These are phyloP conservation scores for Heliconius aoede DNA, from an alignment of 2,888 invertebrate species.

Conservation along the genomic window DNA sequence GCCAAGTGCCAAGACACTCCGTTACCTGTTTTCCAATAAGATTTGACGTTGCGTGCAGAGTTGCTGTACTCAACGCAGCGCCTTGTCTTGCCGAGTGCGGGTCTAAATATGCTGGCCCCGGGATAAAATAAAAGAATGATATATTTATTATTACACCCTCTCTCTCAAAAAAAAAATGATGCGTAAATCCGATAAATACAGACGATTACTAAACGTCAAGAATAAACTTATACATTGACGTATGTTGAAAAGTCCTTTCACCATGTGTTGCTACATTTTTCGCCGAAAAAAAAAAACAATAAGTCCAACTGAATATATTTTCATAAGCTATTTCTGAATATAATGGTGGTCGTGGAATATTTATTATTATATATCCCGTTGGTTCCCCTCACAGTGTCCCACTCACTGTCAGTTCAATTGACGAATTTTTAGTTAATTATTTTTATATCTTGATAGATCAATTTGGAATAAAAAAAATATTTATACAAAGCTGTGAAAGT, in stretches of 20 bases:
- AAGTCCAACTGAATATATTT: slow-evolving; percentile 44
- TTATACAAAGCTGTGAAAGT: background rate
- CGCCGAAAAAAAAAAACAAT: slow-evolving; percentile 41
- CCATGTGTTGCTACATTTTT: slow-evolving; percentile 46
- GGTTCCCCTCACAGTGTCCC: no score
- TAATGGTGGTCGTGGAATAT: slow-evolving; percentile 12
- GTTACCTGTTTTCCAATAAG: background rate
- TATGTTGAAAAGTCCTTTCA: slow-evolving; percentile 58
- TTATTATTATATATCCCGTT: slow-evolving; percentile 12
- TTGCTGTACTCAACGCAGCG: background rate
- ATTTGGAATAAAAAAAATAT: background rate
- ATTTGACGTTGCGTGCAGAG: background rate
- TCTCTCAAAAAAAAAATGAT: background rate
- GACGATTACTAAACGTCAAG: background rate
- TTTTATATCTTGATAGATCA: background rate
- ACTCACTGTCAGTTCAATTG: no score
- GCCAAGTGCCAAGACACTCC: no score
- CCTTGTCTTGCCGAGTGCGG: background rate
- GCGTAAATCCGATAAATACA: background rate
- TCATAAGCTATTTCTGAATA: slow-evolving; percentile 38
- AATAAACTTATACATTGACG: slow-evolving; percentile 28
- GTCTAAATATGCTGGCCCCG: background rate
- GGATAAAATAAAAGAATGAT: background rate
- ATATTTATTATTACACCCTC: background rate
- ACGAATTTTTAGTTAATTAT: no score